Evolutionary conservation across 2,113 vertebrate genomes (phyloP).

Genomic region (Calyptomena viridis): DNA sequence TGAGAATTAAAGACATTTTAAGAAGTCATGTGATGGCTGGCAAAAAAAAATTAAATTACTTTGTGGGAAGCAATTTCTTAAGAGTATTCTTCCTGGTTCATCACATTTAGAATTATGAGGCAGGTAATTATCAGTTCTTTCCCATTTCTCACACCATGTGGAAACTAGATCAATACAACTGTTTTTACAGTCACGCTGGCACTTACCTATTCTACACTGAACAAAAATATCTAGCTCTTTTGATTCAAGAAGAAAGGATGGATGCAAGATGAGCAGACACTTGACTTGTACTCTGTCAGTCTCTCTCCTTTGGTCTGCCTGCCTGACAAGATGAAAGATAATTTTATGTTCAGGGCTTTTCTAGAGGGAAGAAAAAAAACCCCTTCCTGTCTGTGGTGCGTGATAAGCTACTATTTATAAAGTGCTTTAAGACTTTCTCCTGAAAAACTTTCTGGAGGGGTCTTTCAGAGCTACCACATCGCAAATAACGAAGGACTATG

Average conservation of each 20-base stretch:
- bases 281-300: not conserved
- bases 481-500: not conserved
- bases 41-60: conserved; percentile 12
- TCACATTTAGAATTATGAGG: conserved; percentile 7
- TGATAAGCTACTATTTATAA: not conserved
- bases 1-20: not conserved
- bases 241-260: not conserved
- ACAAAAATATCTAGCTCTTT: not conserved
- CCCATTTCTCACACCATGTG: not conserved
- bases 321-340: not conserved
- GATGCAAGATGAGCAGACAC: not conserved
- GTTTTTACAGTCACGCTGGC: not conserved
- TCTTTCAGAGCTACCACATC: not conserved
- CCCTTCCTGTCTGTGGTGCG: not conserved
- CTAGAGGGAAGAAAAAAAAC: not conserved
- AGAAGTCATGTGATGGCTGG: not conserved
- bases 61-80: not conserved
- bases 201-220: not conserved
- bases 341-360: not conserved
- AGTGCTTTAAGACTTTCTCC: not conserved
- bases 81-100: not conserved
- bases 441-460: not conserved
- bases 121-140: not conserved
- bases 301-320: not conserved
- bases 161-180: not conserved